A percentile compares a stretch with the other conserved stretches of the same genome.
These are phyloP conservation scores for Sciurus vulgaris DNA, from an alignment of 2,797 vertebrate species.

Conservation along the genomic window DNA sequence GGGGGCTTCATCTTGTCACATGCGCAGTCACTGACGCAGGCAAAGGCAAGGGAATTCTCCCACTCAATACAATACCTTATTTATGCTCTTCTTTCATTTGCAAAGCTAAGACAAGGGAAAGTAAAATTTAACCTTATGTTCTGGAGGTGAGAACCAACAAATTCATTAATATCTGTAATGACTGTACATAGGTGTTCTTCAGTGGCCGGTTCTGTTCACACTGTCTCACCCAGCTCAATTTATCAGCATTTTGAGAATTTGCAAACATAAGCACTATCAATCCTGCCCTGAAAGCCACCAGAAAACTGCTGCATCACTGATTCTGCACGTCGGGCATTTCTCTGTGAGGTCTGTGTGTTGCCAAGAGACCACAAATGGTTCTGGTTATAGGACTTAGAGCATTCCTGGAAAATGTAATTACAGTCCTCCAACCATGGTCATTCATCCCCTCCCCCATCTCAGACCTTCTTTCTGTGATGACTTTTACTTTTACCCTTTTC, in stretches of 20 bases:
- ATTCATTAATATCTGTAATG: not conserved
- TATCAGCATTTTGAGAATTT: not conserved
- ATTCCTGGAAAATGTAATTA: conserved; percentile 57
- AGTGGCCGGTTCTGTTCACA: not conserved
- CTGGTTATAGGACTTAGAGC: conserved; percentile 49
- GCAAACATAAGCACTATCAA: conserved; percentile 36
- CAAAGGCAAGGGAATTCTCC: not conserved
- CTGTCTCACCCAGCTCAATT: conserved; percentile 30
- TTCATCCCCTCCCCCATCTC: not conserved
- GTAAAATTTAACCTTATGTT: conserved; percentile 15
- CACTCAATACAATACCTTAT: no score
- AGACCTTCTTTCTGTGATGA: not conserved
- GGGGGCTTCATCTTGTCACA: not conserved
- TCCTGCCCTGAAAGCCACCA: not conserved
- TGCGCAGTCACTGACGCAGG: not conserved
- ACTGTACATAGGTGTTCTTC: not conserved
- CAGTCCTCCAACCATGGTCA: not conserved
- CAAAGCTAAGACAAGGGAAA: not conserved
- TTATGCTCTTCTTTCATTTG: conserved; percentile 16
- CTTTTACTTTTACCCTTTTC: not conserved
- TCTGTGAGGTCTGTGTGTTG: not conserved
- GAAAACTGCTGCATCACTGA: not conserved
- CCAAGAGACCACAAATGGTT: conserved; percentile 33
- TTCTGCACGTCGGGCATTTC: conserved; percentile 18
- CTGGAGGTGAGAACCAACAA: not conserved